Percentiles rank a stretch among this genome's conserved stretches.
These are phyloP conservation scores for Hipparchia semele DNA, from an alignment of 2,888 invertebrate species.

Conservation along the genomic window DNA sequence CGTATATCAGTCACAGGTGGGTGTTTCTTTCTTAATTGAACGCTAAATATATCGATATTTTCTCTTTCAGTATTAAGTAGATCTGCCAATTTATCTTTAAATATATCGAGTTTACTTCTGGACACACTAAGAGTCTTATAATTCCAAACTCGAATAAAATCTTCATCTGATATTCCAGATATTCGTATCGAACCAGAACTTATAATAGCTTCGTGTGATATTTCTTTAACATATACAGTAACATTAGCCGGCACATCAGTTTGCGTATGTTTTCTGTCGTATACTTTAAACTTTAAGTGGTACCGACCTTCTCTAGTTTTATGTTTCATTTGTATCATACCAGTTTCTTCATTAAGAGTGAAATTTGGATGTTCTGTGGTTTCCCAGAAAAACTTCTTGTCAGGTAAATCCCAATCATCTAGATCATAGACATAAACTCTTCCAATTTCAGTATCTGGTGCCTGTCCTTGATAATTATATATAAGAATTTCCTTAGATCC, in stretches of 20 bases:
- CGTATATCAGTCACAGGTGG: conserved; percentile 96
- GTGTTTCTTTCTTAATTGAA: conserved; percentile 93
- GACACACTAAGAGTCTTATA: conserved; percentile 93
- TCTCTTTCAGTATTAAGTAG: conserved; percentile 92
- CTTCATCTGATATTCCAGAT: conserved; percentile 97
- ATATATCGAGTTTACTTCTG: conserved; percentile 94
- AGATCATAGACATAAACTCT: conserved; percentile 98
- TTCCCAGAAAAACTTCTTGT: conserved; percentile 99
- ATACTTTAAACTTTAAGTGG: conserved; percentile 92
- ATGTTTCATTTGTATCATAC: conserved; percentile 97
- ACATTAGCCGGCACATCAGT: conserved; percentile 98
- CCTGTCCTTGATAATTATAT: conserved; percentile 97
- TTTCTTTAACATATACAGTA: conserved; percentile 95
- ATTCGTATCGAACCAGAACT: conserved; percentile 98
- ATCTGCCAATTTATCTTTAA: conserved; percentile 93
- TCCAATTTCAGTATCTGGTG: conserved; percentile 95
- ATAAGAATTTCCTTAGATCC: conserved; percentile 98
- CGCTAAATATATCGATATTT: conserved; percentile 98
- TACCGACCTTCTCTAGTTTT: conserved; percentile 95
- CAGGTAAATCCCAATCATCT: conserved; percentile 99
- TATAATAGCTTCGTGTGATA: conserved; percentile 96
- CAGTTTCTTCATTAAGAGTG: conserved; percentile 94
- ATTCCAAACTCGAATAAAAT: conserved; percentile 97
- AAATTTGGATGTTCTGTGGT: conserved; percentile 93
- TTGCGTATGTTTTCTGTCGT: conserved; percentile 97